phyloP scores from a whole-genome alignment of 2,888 invertebrate genomes.

The Melinopterus prodromus region DNA sequence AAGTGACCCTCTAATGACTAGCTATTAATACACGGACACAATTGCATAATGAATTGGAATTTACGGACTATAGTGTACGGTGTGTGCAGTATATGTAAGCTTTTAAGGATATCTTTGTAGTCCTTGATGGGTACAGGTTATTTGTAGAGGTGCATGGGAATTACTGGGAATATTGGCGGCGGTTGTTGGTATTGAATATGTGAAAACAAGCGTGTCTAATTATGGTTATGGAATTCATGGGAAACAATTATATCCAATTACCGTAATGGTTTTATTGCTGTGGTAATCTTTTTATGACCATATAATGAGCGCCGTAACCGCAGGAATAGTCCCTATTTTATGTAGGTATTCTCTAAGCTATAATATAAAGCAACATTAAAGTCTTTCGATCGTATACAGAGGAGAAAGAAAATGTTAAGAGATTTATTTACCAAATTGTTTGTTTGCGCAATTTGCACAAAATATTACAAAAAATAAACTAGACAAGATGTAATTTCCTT shows the following conservation, averaged over 20 bases:
- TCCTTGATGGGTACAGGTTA: neutral
- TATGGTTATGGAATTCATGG: neutral
- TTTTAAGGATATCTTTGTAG: neutral
- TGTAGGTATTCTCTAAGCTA: too few relatives aligned
- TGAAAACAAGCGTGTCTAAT: neutral
- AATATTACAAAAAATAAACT: too few relatives aligned
- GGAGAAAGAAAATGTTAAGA: too few relatives aligned
- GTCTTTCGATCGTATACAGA: too few relatives aligned
- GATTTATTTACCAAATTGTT: too few relatives aligned
- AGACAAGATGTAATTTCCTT: too few relatives aligned
- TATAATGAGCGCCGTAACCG: neutral
- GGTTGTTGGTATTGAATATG: neutral
- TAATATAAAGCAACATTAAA: too few relatives aligned
- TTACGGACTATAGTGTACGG: neutral
- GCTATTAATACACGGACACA: neutral
- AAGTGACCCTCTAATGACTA: neutral
- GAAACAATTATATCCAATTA: neutral
- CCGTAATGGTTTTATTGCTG: neutral
- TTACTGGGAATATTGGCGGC: neutral
- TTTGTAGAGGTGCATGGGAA: neutral
- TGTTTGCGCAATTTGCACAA: too few relatives aligned
- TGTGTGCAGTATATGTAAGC: neutral
- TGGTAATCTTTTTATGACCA: neutral
- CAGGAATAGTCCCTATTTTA: neutral
- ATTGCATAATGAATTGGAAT: neutral